phyloP scores from a whole-genome alignment of 1,140 invertebrate genomes.

The Streblospio benedicti region DNA sequence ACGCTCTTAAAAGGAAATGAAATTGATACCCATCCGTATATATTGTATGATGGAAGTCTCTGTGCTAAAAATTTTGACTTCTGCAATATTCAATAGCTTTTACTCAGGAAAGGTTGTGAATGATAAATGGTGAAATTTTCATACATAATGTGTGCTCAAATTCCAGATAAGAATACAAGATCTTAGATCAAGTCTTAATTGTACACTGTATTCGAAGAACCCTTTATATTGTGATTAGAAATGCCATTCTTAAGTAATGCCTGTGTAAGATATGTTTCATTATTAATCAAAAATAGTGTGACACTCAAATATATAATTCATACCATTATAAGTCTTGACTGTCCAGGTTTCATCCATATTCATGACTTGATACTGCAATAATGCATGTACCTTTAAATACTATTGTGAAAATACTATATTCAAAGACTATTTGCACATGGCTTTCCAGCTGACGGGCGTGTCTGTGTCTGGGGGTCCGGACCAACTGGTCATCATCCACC shows the following conservation, averaged over 20 bases:
- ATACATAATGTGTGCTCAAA: too few relatives aligned
- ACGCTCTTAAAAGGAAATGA: background rate
- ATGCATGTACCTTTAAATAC: too few relatives aligned
- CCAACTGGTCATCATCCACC: constrained; percentile 81
- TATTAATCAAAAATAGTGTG: background rate
- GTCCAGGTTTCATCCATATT: background rate
- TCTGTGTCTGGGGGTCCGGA: constrained; percentile 74
- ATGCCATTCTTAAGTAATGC: background rate
- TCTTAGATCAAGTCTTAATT: background rate
- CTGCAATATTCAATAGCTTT: too few relatives aligned
- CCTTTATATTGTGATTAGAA: background rate
- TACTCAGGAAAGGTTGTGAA: too few relatives aligned
- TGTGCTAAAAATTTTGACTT: too few relatives aligned
- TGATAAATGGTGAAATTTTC: too few relatives aligned
- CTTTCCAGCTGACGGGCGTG: constrained; percentile 61
- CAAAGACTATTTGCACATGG: too few relatives aligned
- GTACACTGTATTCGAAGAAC: background rate
- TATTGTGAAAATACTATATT: too few relatives aligned
- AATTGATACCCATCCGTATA: background rate
- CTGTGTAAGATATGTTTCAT: background rate
- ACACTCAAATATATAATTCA: background rate
- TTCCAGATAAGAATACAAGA: background rate
- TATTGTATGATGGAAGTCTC: too few relatives aligned
- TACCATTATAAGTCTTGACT: background rate
- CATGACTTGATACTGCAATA: background rate